These are phyloP conservation scores for Hydropsyche tenuis DNA, from an alignment of 1,140 invertebrate genomes.

Conservation along the genomic window DNA sequence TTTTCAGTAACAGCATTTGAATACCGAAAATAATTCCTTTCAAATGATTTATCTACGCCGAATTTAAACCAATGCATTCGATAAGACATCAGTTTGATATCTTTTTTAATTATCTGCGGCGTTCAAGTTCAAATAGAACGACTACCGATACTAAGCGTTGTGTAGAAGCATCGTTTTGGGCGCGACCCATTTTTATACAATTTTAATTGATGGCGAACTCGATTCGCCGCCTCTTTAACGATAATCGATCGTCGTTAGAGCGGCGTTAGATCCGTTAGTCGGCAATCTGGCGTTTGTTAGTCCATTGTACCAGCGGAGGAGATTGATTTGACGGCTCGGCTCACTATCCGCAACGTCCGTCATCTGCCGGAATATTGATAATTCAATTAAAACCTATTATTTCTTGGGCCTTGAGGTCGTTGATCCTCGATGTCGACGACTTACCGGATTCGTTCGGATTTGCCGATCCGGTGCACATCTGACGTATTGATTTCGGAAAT, in stretches of 20 bases:
- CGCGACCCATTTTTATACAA: too few species aligned
- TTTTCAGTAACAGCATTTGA: too few species aligned
- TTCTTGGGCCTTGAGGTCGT: constrained; percentile 12
- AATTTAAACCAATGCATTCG: too few species aligned
- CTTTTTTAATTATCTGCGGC: too few species aligned
- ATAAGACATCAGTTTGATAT: too few species aligned
- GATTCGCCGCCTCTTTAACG: neutral
- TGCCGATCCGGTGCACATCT: constrained; percentile 19
- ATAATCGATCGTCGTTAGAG: constrained; percentile 12
- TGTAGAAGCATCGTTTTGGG: too few species aligned
- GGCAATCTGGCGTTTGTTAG: constrained; percentile 3
- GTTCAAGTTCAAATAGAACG: too few species aligned
- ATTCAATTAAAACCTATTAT: constrained; percentile 8
- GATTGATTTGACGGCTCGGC: constrained; percentile 1
- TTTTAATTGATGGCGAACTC: too few species aligned
- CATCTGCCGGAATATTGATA: constrained; percentile 21
- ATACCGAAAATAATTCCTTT: too few species aligned
- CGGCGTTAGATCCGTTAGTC: constrained; percentile 10
- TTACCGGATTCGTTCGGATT: neutral
- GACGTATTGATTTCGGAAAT: constrained; percentile 11
- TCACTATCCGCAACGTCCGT: neutral
- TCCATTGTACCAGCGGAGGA: neutral
- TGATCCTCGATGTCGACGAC: neutral
- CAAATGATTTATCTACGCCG: too few species aligned
- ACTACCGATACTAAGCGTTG: too few species aligned